phyloP scores from a whole-genome alignment of 2,797 vertebrate genomes.

The Ispidina lecontei region DNA sequence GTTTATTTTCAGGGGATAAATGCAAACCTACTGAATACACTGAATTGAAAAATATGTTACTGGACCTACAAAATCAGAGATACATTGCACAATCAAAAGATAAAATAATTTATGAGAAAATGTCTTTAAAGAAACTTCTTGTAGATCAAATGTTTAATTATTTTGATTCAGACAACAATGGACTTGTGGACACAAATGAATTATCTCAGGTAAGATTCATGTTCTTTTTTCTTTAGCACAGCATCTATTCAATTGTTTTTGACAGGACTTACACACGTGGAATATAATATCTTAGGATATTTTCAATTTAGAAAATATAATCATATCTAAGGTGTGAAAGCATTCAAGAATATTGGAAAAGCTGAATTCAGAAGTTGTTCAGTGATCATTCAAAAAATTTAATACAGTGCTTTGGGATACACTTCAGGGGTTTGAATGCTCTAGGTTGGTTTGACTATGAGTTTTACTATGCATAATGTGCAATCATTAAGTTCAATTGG shows the following conservation, averaged over 20 bases:
- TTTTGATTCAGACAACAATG: slow-evolving; percentile 89
- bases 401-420: not conserved
- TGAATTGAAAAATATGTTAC: slow-evolving; percentile 87
- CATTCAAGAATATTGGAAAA: not conserved
- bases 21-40: slow-evolving; percentile 88
- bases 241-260: not conserved
- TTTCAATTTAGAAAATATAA: not conserved
- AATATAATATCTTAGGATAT: not conserved
- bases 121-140: slow-evolving; percentile 84
- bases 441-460: not conserved
- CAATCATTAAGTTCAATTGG: not conserved
- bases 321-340: not conserved
- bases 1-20: slow-evolving; percentile 85
- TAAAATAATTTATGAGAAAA: slow-evolving; percentile 79
- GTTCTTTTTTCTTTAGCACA: not conserved
- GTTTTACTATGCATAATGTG: not conserved
- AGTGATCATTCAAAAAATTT: not conserved
- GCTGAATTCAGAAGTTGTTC: not conserved
- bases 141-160: slow-evolving; percentile 92
- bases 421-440: not conserved
- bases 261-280: too few relatives aligned
- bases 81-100: slow-evolving; percentile 78
- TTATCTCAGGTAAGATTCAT: slow-evolving; percentile 87
- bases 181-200: slow-evolving; percentile 88
- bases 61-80: slow-evolving; percentile 87